Evolutionary conservation across 2,113 vertebrate species (phyloP).

Genomic region (Motacilla tschutschensis): DNA sequence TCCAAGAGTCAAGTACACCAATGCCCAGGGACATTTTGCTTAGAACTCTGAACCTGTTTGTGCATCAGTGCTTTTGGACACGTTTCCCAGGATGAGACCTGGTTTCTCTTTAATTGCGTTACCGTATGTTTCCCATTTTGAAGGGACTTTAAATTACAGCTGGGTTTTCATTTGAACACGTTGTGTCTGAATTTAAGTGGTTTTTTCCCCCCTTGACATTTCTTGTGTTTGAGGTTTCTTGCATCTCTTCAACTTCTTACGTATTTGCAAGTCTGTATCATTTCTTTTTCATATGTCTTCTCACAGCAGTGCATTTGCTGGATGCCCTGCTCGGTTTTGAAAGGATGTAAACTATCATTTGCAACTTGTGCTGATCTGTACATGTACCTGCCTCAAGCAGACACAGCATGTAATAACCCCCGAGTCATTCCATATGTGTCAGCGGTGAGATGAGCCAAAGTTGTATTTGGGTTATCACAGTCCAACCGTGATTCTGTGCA

Average conservation of each 20-base stretch:
- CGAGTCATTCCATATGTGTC: conserved; percentile 65
- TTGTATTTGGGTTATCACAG: conserved; percentile 69
- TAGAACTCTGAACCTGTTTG: conserved; percentile 65
- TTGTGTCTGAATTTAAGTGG: conserved; percentile 54
- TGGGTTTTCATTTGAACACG: conserved; percentile 56
- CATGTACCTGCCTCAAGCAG: conserved; percentile 67
- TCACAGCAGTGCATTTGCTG: conserved; percentile 57
- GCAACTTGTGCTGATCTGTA: conserved; percentile 67
- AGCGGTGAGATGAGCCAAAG: conserved; percentile 69
- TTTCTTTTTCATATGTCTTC: conserved; percentile 64
- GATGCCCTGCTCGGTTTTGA: conserved; percentile 57
- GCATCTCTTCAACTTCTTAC: conserved; percentile 60
- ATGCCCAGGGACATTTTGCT: conserved; percentile 66
- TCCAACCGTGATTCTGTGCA: conserved; percentile 62
- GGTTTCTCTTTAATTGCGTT: conserved; percentile 55
- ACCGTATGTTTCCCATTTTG: conserved; percentile 56
- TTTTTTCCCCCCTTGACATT: conserved; percentile 40
- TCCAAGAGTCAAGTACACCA: conserved; percentile 65
- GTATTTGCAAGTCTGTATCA: conserved; percentile 64
- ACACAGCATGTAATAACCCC: conserved; percentile 68
- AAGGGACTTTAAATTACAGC: conserved; percentile 57
- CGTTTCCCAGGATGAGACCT: conserved; percentile 32
- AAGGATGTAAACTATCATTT: conserved; percentile 68
- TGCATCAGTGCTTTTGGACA: conserved; percentile 52
- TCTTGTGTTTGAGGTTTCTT: conserved; percentile 66